These are phyloP conservation scores for Goniozus legneri DNA, from an alignment of 1,140 invertebrate species.

Conservation along the genomic window DNA sequence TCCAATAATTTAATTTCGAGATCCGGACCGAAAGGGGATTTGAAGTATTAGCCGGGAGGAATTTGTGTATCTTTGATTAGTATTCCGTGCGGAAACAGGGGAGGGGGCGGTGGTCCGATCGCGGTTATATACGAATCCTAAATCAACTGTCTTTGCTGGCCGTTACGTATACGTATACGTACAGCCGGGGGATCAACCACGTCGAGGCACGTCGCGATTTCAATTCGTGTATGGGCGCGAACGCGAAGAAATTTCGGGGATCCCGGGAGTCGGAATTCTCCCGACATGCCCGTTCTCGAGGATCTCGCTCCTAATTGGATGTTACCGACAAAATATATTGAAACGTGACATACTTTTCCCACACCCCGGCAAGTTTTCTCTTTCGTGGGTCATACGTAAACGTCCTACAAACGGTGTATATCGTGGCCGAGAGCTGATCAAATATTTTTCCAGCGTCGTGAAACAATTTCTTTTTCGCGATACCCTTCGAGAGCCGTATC, in stretches of 20 bases:
- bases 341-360: background rate
- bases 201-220: constrained; percentile 17
- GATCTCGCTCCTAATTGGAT: constrained; percentile 19
- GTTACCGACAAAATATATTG: constrained; percentile 4
- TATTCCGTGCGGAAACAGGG: constrained; percentile 51
- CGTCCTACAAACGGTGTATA: too few relatives aligned
- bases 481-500: too few relatives aligned
- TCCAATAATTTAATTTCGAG: constrained; percentile 55
- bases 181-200: constrained; percentile 16
- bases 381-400: too few relatives aligned
- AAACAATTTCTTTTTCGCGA: too few relatives aligned
- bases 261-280: background rate
- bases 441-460: too few relatives aligned
- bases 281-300: background rate
- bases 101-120: constrained; percentile 43
- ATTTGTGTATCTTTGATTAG: constrained; percentile 57
- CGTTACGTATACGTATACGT: too few relatives aligned
- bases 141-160: constrained; percentile 29
- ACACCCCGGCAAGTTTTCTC: too few relatives aligned
- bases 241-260: too few relatives aligned
- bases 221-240: constrained; percentile 22
- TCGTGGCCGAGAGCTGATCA: too few relatives aligned
- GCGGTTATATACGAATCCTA: constrained; percentile 48
- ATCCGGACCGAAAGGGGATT: constrained; percentile 52
- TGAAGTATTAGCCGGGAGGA: constrained; percentile 53